phyloP scores from a whole-genome alignment of 2,113 vertebrate genomes.

The Hyla sarda region DNA sequence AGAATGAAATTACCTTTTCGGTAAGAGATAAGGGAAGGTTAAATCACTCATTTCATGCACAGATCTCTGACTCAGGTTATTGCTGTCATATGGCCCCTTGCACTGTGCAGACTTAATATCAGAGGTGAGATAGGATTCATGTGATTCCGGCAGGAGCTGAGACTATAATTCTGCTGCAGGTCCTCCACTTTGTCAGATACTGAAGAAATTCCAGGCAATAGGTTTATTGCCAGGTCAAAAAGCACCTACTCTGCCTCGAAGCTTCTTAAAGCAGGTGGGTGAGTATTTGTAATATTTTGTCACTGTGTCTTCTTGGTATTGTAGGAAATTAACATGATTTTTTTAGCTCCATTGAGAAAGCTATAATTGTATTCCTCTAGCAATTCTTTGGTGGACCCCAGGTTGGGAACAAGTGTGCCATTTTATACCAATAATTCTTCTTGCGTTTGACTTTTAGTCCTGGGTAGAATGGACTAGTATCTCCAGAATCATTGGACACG shows the following conservation, averaged over 20 bases:
- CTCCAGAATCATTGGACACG: background rate
- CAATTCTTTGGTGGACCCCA: background rate
- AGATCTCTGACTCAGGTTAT: slow-evolving; percentile 28
- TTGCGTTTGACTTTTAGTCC: too few species aligned
- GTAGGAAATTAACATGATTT: background rate
- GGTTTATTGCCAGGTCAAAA: slow-evolving; percentile 30
- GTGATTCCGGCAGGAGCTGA: slow-evolving; percentile 22
- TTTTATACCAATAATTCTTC: background rate
- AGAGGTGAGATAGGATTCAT: slow-evolving; percentile 12
- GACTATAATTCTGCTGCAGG: slow-evolving; percentile 9
- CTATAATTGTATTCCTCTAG: background rate
- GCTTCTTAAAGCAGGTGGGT: background rate
- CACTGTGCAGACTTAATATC: slow-evolving; percentile 30
- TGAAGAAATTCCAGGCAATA: background rate
- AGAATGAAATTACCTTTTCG: background rate
- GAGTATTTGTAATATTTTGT: background rate
- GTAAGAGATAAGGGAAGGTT: slow-evolving; percentile 25
- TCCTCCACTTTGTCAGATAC: slow-evolving; percentile 14
- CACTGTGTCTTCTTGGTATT: background rate
- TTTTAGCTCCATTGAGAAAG: background rate
- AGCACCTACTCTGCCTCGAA: background rate
- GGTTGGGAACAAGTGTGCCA: background rate
- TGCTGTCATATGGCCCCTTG: slow-evolving; percentile 27
- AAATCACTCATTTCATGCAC: slow-evolving; percentile 14
- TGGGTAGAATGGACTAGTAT: background rate